Evolutionary conservation across 2,888 invertebrate genomes (phyloP), one percentile per base, ranked within the genome.

Genomic region (Eupithecia exiguata): DNA sequence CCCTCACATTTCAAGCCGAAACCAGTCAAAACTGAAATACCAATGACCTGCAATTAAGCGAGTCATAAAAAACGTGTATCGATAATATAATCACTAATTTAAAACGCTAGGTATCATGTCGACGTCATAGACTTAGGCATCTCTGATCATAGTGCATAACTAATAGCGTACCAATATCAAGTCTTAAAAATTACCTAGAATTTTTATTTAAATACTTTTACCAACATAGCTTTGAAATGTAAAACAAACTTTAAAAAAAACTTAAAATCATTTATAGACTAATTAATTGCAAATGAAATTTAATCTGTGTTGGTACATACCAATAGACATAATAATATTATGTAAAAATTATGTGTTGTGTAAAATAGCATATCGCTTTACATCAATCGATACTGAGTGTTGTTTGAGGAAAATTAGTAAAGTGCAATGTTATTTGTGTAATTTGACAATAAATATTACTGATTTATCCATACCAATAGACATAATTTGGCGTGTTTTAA

Each of bases 41-140:
- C 74, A 78, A 75, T 76, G 79, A 77, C 75, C 75, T 72, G 77
- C 77, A 75, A 79, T 79, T 78, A 79, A 80, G 66, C 61, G 71
- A 77, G 68, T 70, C 76, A 75, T 79, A 79, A 79, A 80, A 78
- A 58, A 58, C 58, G 58, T 58, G 58, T 58, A 58, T 58, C 14
- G 58, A 58, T 58, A 58, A 25, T 58, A 25, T 58, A 58, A 58
- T 25, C 12, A 58, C 58, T 58, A 58, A 58, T 58, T 58, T 58
- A 58, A 58, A 58, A 58, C 5, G 58, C 58, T 58, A 30, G 30
- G 30, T 30, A 58, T 58, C 58, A 58, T 58, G 58, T 58, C 58
- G 21, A 58, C 14, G 58, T 58, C 25, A 58, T 58, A 58, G 58
- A 58, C 25, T 58, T 25, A 58, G 25, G 58, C 25, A 58, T 58